Evolutionary conservation across 2,797 vertebrate species (phyloP).

Genomic region (Sebastes cheni): DNA sequence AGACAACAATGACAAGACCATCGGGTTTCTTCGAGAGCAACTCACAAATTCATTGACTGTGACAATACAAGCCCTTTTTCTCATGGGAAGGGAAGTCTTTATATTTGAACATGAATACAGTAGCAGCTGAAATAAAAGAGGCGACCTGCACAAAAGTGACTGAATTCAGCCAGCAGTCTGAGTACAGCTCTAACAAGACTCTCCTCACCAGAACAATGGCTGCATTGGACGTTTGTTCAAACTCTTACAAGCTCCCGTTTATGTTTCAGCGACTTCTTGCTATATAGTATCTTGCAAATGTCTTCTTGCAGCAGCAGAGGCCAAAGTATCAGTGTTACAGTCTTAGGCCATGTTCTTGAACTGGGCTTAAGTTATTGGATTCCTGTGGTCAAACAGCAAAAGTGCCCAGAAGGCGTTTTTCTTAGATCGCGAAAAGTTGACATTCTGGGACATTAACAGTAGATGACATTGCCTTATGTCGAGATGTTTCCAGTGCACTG

Average conservation of each 20-base stretch:
- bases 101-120: slow-evolving; percentile 17
- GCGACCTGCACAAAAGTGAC: background rate
- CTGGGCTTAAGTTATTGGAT: background rate
- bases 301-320: background rate
- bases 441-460: background rate
- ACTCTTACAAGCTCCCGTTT: background rate
- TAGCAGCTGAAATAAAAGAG: slow-evolving; percentile 5
- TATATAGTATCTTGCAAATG: background rate
- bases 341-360: too few relatives aligned
- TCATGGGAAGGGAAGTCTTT: background rate
- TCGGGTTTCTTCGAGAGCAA: slow-evolving; percentile 52
- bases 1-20: slow-evolving; percentile 65
- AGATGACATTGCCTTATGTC: background rate
- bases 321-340: background rate
- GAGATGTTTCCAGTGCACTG: background rate
- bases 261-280: background rate
- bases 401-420: background rate
- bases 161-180: slow-evolving; percentile 12
- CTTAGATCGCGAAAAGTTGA: background rate
- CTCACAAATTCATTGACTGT: slow-evolving; percentile 19
- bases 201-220: background rate
- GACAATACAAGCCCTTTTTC: background rate
- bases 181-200: background rate
- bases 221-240: background rate
- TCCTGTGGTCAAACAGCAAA: background rate